Percentiles rank a stretch among this genome's conserved stretches.
phyloP scores from a whole-genome alignment of 2,113 vertebrate species.

The Tetrax tetrax region DNA sequence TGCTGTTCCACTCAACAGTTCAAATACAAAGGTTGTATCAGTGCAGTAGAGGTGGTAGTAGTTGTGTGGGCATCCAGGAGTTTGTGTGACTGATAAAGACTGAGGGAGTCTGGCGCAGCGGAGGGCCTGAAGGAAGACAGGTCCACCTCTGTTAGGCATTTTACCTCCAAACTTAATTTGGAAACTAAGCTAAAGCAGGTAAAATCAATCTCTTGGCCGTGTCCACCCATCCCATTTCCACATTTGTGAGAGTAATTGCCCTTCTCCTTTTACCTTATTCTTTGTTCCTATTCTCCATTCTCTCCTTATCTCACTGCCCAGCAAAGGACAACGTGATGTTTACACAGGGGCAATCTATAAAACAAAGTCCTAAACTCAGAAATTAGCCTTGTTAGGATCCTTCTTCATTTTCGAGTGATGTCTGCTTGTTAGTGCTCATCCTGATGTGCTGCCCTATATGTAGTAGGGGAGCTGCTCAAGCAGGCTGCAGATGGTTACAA shows the following conservation, averaged over 20 bases:
- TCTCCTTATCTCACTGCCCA: background rate
- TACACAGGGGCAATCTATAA: background rate
- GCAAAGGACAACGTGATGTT: fast-evolving
- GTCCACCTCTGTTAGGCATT: background rate
- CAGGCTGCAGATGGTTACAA: background rate
- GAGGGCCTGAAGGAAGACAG: background rate
- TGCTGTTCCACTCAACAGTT: background rate
- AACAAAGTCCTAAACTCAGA: background rate
- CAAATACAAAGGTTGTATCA: background rate
- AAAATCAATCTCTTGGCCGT: background rate
- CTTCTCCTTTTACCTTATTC: background rate
- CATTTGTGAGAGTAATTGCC: background rate
- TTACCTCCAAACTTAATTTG: background rate
- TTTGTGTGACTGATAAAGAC: background rate
- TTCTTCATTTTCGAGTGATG: background rate
- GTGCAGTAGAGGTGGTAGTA: background rate
- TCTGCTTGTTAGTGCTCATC: background rate
- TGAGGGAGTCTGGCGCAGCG: background rate
- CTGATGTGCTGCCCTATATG: background rate
- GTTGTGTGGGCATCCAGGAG: background rate
- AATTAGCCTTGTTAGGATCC: background rate
- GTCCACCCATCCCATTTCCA: background rate
- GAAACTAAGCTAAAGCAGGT: background rate
- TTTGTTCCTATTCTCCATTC: background rate
- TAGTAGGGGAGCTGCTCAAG: background rate